Percentiles rank a stretch among this genome's conserved stretches.
Conservation (phyloP, 2,888 invertebrate genomes). For the Apamea epomidion region DNA sequence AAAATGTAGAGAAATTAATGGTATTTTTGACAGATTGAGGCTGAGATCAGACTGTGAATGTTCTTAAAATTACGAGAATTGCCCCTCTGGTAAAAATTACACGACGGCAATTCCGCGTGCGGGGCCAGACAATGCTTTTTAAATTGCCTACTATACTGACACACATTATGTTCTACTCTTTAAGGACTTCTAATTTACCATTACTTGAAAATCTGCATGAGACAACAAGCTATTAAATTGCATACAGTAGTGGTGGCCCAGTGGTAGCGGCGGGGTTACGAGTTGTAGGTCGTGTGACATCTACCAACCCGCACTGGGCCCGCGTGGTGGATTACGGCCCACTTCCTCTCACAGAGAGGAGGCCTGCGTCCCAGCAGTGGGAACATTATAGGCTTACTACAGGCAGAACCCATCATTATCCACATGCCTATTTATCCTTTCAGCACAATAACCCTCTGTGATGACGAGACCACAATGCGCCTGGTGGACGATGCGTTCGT, state of each 20-base stretch:
- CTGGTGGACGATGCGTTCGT: conserved; percentile 99
- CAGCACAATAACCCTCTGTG: conserved; percentile 92
- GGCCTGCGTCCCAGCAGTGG: no score
- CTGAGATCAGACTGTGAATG: no score
- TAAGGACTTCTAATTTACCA: neutral
- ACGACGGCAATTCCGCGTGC: neutral
- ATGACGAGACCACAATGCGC: conserved; percentile 95
- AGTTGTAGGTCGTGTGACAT: no score
- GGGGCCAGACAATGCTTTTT: neutral
- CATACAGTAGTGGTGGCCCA: no score
- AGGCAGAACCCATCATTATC: neutral
- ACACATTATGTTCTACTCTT: neutral
- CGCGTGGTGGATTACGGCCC: no score
- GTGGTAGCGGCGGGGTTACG: no score
- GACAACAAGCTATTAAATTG: neutral
- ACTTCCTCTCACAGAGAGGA: no score
- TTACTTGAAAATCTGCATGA: neutral
- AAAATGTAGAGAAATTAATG: no score
- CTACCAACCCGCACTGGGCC: no score
- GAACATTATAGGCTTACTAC: neutral
- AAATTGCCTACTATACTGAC: neutral
- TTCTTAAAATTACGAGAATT: no score
- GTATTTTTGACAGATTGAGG: no score
- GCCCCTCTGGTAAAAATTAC: neutral
- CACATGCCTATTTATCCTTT: conserved; percentile 52